Evolutionary conservation across 2,888 invertebrate genomes (phyloP), one percentile per base, ranked within the genome.

Genomic region (Argyresthia goedartella): DNA sequence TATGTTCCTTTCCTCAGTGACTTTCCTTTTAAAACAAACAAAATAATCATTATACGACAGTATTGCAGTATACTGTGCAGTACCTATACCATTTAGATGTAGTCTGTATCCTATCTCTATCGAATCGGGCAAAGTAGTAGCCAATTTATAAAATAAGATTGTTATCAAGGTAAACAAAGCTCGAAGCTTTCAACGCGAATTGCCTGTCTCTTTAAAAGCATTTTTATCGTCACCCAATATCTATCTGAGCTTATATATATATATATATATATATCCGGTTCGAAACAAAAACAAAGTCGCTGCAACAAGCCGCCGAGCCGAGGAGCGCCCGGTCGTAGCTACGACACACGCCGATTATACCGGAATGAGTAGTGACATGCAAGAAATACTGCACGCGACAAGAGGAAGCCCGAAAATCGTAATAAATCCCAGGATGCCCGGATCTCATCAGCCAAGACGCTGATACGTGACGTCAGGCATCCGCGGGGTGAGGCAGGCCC

Each of bases 281-380:
- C 7, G 44, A 44, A 14, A 44, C 44, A 44, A 44, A 35, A n/a
- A 33, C 47, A 47, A 33, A 11, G 47, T 33, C n/a, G 8, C 45
- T 25, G 25, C 6, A 25, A 4, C 25, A 15, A 25, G 11, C 45
- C 11, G 6, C n/a, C 33, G 33, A 34, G n/a, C 50, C 55, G 56
- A 39, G 39, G 3, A 9, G 39, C n/a, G 10, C 4, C 10, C 39
- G 39, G 10, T 9, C 39, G 39, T 9, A 39, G 39, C n/a, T 25
- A 6, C 25, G 25, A 25, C 6, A 25, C 25, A 25, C 25, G 2
- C 25, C 25, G 25, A 25, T 25, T 25, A 25, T 25, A 25, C 25
- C 52, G 59, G 63, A 69, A 60, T 63, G 66, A 61, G 56, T 58
- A 61, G 61, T 57, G 67, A 67, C 67, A 66, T 63, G 67, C 64